Evolutionary conservation across 1,140 invertebrate species (phyloP).

Genomic region (Rhopalosiphum padi): DNA sequence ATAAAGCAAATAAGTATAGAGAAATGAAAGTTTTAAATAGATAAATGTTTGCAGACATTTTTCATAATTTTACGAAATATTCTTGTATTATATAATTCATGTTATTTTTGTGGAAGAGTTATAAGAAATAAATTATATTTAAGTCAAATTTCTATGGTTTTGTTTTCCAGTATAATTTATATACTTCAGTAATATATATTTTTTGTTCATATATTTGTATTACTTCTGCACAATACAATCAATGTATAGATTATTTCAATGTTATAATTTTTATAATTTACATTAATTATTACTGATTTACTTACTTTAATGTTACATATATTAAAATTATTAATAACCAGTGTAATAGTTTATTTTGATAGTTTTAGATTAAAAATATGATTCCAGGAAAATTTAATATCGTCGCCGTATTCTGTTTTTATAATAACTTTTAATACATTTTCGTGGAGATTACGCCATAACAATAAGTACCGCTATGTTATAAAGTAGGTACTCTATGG

Average conservation of each 20-base stretch:
- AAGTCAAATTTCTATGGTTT: neutral
- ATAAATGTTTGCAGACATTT: slow-evolving; percentile 21
- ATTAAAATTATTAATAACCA: neutral
- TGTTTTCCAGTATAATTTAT: neutral
- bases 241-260: too few species aligned
- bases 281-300: neutral
- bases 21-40: slow-evolving; percentile 27
- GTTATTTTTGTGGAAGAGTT: neutral
- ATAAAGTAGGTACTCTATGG: neutral
- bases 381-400: neutral
- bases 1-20: slow-evolving; percentile 38
- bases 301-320: neutral
- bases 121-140: neutral
- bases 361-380: neutral
- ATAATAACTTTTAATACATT: neutral
- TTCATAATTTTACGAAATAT: neutral
- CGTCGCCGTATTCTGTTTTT: neutral
- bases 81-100: neutral
- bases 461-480: neutral
- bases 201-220: neutral
- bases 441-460: neutral
- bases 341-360: too few species aligned
- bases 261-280: neutral
- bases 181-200: neutral
- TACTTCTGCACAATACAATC: neutral